Percentiles rank a stretch among this genome's conserved stretches.
Conservation (phyloP, 2,888 invertebrate species). For the Thyatira batis region DNA sequence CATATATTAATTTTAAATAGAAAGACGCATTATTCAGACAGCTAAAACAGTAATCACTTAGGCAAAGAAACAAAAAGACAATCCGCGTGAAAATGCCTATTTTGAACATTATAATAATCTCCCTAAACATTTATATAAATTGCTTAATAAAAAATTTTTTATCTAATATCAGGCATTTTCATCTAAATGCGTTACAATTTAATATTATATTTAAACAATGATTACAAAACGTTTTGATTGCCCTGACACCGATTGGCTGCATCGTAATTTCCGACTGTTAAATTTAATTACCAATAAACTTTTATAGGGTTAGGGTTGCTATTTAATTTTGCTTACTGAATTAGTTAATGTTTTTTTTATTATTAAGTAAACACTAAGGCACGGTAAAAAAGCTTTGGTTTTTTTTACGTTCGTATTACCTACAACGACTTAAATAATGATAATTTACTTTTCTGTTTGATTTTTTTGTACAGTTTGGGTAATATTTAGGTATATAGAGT, state of each 20-base stretch:
- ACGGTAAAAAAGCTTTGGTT: too few relatives aligned
- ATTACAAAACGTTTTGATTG: slow-evolving; percentile 5
- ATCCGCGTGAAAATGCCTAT: background rate
- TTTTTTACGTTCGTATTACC: too few relatives aligned
- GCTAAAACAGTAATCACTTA: too few relatives aligned
- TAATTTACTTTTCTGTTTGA: too few relatives aligned
- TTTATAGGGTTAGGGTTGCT: background rate
- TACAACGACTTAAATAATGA: too few relatives aligned
- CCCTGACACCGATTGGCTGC: slow-evolving; percentile 5
- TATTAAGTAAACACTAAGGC: too few relatives aligned
- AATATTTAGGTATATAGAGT: too few relatives aligned
- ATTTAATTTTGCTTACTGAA: slow-evolving; percentile 5
- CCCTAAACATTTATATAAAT: too few relatives aligned
- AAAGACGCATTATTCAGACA: too few relatives aligned
- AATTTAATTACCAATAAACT: slow-evolving; percentile 15
- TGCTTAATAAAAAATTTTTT: background rate
- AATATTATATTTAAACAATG: background rate
- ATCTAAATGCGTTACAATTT: background rate
- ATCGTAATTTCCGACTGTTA: slow-evolving; percentile 29
- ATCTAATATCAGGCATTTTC: background rate
- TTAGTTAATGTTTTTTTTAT: background rate
- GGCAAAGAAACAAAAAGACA: too few relatives aligned
- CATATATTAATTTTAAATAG: too few relatives aligned
- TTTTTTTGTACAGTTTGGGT: too few relatives aligned
- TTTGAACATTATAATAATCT: background rate